Conservation (phyloP, 1,140 invertebrate genomes). For the Leptinotarsa defecta region DNA sequence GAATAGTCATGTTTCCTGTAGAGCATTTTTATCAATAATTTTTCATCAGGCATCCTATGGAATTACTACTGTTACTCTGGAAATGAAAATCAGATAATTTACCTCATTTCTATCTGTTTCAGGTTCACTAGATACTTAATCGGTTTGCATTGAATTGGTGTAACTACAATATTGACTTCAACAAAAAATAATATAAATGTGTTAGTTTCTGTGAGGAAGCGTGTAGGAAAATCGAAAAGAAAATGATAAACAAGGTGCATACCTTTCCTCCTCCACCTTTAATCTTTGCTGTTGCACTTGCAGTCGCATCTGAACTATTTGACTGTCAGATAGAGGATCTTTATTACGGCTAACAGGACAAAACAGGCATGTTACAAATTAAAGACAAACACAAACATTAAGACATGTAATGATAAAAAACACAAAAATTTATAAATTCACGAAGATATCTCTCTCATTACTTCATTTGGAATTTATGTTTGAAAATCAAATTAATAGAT, state of each 20-base stretch:
- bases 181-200: neutral
- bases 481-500: neutral
- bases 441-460: neutral
- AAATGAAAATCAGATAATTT: too few relatives aligned
- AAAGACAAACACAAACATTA: conserved; percentile 35
- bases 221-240: too few relatives aligned
- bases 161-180: too few relatives aligned
- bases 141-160: too few relatives aligned
- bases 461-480: too few relatives aligned
- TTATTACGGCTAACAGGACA: conserved; percentile 48
- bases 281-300: conserved; percentile 72
- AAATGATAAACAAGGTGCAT: conserved; percentile 51
- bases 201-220: neutral
- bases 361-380: conserved; percentile 33
- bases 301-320: conserved; percentile 73
- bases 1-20: too few relatives aligned
- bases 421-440: neutral
- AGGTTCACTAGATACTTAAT: too few relatives aligned
- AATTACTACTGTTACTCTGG: too few relatives aligned
- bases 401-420: neutral
- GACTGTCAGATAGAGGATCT: conserved; percentile 66
- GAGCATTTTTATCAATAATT: too few relatives aligned
- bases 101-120: too few relatives aligned
- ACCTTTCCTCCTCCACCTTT: conserved; percentile 75
- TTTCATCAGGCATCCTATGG: too few relatives aligned